Conservation (phyloP, 2,797 vertebrate species). For the Hozukius guyotensis region DNA sequence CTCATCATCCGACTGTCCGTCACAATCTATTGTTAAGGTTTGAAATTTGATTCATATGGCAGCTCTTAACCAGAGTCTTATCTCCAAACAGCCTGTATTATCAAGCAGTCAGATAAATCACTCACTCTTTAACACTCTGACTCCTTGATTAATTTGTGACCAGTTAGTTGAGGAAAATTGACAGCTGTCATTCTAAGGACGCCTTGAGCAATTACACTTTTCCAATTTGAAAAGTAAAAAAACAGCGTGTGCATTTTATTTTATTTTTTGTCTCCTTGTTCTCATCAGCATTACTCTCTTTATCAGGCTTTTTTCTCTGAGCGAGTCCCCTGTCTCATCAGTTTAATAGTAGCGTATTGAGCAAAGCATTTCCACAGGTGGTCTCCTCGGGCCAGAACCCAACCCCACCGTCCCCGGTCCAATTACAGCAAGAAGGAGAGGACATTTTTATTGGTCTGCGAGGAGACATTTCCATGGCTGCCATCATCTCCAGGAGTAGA, state of each 20-base stretch:
- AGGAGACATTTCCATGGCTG: constrained; percentile 76
- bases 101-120: background rate
- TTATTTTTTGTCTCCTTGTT: constrained; percentile 15
- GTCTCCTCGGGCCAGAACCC: constrained; percentile 65
- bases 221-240: constrained; percentile 21
- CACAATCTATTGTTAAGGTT: background rate
- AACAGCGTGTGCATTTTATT: background rate
- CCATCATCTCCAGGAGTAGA: constrained; percentile 62
- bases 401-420: constrained; percentile 76
- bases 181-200: constrained; percentile 21
- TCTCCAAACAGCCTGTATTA: background rate
- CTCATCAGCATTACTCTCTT: constrained; percentile 53
- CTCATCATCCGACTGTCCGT: background rate
- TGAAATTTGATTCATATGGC: background rate
- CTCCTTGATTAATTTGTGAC: background rate
- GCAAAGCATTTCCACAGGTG: constrained; percentile 73
- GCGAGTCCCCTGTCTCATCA: constrained; percentile 67
- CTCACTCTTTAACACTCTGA: background rate
- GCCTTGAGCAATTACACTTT: background rate
- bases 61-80: background rate
- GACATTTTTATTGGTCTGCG: constrained; percentile 74
- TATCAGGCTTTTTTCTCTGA: constrained; percentile 32
- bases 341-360: constrained; percentile 70
- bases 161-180: background rate
- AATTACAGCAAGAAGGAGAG: constrained; percentile 78